A percentile compares a stretch with the other conserved stretches of the same genome.
These are phyloP conservation scores for Epicampocera succincta DNA, from an alignment of 2,888 invertebrate species.

Conservation along the genomic window DNA sequence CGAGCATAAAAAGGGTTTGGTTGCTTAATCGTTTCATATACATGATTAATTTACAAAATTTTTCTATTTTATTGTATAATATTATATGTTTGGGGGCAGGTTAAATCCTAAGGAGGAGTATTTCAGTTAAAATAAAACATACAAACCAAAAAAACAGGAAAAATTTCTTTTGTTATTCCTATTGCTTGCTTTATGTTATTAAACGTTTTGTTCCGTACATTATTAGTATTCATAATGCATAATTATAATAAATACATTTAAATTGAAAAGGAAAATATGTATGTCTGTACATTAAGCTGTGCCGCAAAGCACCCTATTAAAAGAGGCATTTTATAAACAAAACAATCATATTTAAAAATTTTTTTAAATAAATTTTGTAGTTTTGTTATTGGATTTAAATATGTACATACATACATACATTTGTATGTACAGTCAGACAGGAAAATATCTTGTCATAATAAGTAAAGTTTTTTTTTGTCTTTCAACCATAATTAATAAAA, in stretches of 20 bases:
- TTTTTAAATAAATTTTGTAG: too few species aligned
- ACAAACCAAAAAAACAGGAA: constrained; percentile 35
- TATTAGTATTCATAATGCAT: constrained; percentile 59
- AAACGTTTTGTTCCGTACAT: constrained; percentile 27
- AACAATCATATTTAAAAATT: too few species aligned
- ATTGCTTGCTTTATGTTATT: constrained; percentile 21
- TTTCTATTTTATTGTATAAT: background rate
- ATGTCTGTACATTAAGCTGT: too few species aligned
- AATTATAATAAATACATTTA: constrained; percentile 29
- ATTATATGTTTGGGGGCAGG: background rate
- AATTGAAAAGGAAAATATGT: background rate
- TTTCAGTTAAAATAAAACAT: constrained; percentile 12
- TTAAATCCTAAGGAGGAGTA: background rate
- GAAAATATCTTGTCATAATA: too few species aligned
- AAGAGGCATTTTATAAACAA: too few species aligned
- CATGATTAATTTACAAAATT: background rate
- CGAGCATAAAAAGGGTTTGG: constrained; percentile 3
- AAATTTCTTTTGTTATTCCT: constrained; percentile 45
- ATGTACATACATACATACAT: too few species aligned
- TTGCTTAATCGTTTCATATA: too few species aligned
- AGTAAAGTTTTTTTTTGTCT: too few species aligned
- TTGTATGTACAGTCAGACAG: too few species aligned
- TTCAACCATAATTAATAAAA: too few species aligned
- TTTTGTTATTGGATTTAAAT: too few species aligned
- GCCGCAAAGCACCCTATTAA: too few species aligned